phyloP scores from a whole-genome alignment of 2,113 vertebrate genomes.

The Centropus unirufus region DNA sequence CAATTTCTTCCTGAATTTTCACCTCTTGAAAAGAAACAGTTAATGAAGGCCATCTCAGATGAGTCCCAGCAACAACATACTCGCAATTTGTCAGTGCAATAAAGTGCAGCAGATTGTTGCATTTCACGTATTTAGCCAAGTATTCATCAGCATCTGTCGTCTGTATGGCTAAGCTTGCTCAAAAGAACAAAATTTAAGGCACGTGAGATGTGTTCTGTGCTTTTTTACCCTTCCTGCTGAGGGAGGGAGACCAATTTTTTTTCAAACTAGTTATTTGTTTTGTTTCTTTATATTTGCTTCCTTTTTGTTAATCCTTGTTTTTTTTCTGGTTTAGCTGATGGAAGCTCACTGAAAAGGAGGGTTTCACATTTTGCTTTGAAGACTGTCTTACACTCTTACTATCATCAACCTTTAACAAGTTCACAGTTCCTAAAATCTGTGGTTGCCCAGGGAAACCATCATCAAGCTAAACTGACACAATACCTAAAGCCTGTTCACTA shows the following conservation, averaged over 20 bases:
- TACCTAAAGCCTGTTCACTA: neutral
- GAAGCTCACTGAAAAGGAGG: neutral
- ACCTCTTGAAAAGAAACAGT: neutral
- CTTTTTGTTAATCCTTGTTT: neutral
- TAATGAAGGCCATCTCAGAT: neutral
- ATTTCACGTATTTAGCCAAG: neutral
- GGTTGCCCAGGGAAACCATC: neutral
- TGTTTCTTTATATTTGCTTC: neutral
- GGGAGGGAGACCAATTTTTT: neutral
- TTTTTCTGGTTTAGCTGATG: neutral
- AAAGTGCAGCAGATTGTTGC: neutral
- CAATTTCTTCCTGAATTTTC: neutral
- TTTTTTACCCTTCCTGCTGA: neutral
- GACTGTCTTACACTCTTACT: neutral
- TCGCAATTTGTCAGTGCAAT: neutral
- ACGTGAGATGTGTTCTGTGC: accelerated
- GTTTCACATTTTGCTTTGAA: slow-evolving; percentile 7
- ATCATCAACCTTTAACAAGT: neutral
- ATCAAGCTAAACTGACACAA: neutral
- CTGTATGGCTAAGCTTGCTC: neutral
- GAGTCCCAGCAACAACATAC: neutral
- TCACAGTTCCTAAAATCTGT: neutral
- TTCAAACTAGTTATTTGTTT: neutral
- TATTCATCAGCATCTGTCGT: neutral
- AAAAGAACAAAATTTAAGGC: neutral